Base-by-base conservation (phyloP, 1,140 invertebrate genomes). In the Heliconius nattereri region DNA sequence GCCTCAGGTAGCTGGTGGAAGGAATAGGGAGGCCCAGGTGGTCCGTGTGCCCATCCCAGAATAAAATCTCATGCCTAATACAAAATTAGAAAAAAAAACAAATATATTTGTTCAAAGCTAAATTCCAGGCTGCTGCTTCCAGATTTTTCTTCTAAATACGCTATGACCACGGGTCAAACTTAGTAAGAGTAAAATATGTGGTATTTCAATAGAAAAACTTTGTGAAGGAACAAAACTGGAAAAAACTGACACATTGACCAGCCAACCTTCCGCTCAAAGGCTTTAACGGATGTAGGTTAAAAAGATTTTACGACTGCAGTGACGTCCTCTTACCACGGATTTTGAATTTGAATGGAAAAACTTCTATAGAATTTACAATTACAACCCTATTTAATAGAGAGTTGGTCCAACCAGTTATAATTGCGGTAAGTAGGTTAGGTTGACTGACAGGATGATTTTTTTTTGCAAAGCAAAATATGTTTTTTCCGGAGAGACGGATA, bases 181-280 rank as follows among this genome's bases (percentile, higher is more conserved):
- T 13, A 45, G 13, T 35, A 35, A 35, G 32, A 57, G 73, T 71
- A 54, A 71, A 79, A 79, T 79, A 49, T 35, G 32, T 35, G 32
- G 32, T 35, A 71, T 76, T 72, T 71, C 74, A 75, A 79, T 70
- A 57, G 73, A 32, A 80, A 79, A 80, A 80, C 60, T 26, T 70
- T 73, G 13, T 73, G 74, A 80, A 70, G 35, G 37, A 74, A 71
- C 70, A 75, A 80, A 35, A 35, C 32, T 35, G 32, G 32, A 35
- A 32, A 32, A 80, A 80, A 76, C 72, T 76, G 78, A 49, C 29
- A 76, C 78, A 60, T 78, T 76, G 78, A 80, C 78, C 78, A 71
- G 57, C 73, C 71, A 29, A 73, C 74, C 75, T 76, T 72, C 49
- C 74, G 26, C 52, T 73, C 78, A 80, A 80, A 80, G 78, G 66